Evolutionary conservation across 2,888 invertebrate species (phyloP).

Genomic region (Himalopsyche japonica): DNA sequence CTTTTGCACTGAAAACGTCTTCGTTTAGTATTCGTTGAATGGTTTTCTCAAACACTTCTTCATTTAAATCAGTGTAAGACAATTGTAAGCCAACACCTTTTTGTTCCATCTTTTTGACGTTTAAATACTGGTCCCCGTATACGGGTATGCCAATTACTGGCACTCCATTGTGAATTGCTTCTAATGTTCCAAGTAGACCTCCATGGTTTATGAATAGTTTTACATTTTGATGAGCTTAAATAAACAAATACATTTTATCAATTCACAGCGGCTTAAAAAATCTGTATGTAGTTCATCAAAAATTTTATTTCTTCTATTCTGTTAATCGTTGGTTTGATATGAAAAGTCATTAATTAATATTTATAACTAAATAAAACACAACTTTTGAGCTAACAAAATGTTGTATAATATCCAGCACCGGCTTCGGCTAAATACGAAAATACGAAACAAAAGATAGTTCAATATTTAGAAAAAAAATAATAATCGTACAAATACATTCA

Average conservation of each 20-base stretch:
- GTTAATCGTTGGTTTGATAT: no score
- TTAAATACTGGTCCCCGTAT: constrained; percentile 53
- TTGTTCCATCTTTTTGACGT: constrained; percentile 47
- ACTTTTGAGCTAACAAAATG: no score
- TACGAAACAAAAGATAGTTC: no score
- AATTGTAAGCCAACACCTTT: constrained; percentile 50
- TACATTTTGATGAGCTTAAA: constrained; percentile 49
- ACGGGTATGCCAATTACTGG: constrained; percentile 54
- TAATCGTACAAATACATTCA: no score
- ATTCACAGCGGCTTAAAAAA: not conserved
- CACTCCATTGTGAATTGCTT: constrained; percentile 50
- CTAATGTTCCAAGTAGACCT: constrained; percentile 51
- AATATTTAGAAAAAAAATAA: no score
- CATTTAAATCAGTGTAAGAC: constrained; percentile 46
- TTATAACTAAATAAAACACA: no score
- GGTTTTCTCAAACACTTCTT: constrained; percentile 46
- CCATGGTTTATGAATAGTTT: constrained; percentile 54
- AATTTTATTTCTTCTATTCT: no score
- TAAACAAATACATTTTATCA: not conserved
- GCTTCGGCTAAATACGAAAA: no score
- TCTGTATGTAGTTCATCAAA: no score
- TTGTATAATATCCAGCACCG: no score
- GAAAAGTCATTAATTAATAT: no score
- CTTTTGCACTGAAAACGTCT: constrained; percentile 41
- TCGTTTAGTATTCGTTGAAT: constrained; percentile 48